Evolutionary conservation across 1,140 invertebrate genomes (phyloP), one percentile per base, ranked within the genome.

Genomic region (Diprion similis): DNA sequence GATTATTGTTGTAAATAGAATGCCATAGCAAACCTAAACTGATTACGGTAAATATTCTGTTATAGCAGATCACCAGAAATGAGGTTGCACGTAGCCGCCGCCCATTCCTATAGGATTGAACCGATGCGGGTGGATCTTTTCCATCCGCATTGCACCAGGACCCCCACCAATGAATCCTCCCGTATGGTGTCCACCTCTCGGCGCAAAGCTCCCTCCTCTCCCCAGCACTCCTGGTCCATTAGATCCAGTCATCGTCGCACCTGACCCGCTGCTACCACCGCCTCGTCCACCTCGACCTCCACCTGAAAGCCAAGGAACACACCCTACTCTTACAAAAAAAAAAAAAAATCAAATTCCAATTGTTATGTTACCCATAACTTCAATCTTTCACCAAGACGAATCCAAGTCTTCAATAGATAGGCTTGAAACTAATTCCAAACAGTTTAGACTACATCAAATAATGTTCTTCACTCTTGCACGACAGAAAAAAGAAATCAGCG

Each of bases 71-170:
- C 87, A 88, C 87, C 87, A 88, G 75, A 88, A 88, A 70, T 88
- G 86, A 8, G 86, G 84, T 66, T 87, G 86, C 48, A 87, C 85
- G 71, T 87, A 88, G 37, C 84, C 82, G 17, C 87, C 86, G 0
- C 86, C 86, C 87, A 88, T 88, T 8, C 87, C 86, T 37, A 89
- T 83, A 0, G 87, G 86, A 74, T 88, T 89, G 75, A 87, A 89
- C 10, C 87, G 86, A 70, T 88, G 87, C 0, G 85, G 85, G 71
- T 89, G 87, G 9, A 88, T 84, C 71, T 88, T 89, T n/a, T 89
- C 87, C 87, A 87, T 88, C 37, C 88, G 82, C 84, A 89, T 88
- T 2, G 86, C 87, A 8, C 87, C 87, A 0, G 86, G 86, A n/a
- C 87, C 86, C 46, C 85, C 80, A 1, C 80, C 83, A 15, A 85